A percentile compares a stretch with the other conserved stretches of the same genome.
Conservation (phyloP, 2,888 invertebrate species). For the Lasius platythorax region DNA sequence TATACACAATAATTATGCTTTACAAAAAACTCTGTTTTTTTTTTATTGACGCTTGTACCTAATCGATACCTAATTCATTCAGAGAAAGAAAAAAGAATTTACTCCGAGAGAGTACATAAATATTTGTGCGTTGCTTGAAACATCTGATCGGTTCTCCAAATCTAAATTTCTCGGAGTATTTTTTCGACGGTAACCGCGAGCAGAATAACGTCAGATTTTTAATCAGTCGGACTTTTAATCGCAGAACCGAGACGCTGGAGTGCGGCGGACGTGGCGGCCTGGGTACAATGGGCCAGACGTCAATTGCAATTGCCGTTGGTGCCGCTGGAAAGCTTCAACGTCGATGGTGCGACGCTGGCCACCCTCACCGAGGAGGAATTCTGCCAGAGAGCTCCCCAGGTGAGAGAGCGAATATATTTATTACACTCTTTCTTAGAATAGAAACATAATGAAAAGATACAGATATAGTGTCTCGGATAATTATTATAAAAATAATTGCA, state of each 20-base stretch:
- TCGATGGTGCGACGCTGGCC: slow-evolving; percentile 92
- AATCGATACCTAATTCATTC: neutral
- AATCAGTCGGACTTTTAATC: slow-evolving; percentile 47
- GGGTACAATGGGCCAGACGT: slow-evolving; percentile 95
- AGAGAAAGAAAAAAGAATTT: neutral
- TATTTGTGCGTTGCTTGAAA: neutral
- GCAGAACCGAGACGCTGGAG: slow-evolving; percentile 96
- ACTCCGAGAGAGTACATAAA: neutral
- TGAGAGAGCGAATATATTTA: slow-evolving; percentile 83
- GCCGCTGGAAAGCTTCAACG: slow-evolving; percentile 91
- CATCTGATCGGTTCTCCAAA: neutral
- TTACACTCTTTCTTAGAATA: neutral
- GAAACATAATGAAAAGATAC: neutral
- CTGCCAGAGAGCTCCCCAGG: slow-evolving; percentile 93
- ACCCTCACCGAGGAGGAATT: slow-evolving; percentile 95
- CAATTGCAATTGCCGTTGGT: slow-evolving; percentile 93
- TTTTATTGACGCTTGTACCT: too few relatives aligned
- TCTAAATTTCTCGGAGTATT: neutral
- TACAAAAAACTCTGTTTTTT: slow-evolving; percentile 10
- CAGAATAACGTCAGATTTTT: slow-evolving; percentile 10
- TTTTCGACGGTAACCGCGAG: neutral
- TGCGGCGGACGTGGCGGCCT: slow-evolving; percentile 93
- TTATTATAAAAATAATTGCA: neutral
- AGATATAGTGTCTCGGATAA: neutral
- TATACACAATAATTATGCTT: slow-evolving; percentile 25